Conservation (phyloP, 2,797 vertebrate species). For the Hephaestus fuliginosus region DNA sequence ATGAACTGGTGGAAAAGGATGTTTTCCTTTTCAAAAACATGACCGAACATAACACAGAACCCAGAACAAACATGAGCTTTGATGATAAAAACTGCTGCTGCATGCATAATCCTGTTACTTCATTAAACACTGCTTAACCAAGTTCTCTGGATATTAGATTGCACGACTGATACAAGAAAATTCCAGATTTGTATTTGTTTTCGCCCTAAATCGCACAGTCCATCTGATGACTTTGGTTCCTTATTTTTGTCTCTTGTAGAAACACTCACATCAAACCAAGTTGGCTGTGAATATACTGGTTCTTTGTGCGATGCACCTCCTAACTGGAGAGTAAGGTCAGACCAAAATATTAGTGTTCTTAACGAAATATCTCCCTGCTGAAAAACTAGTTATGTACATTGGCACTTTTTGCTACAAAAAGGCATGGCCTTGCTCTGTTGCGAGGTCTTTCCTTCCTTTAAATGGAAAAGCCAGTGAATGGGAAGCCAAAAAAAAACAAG, state of each 20-base stretch:
- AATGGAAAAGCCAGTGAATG: conserved; percentile 38
- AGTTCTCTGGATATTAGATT: conserved; percentile 60
- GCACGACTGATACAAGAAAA: conserved; percentile 54
- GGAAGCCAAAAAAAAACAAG: conserved; percentile 34
- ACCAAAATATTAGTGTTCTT: conserved; percentile 67
- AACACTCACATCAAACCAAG: conserved; percentile 28
- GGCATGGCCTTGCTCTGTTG: conserved; percentile 45
- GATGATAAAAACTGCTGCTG: conserved; percentile 56
- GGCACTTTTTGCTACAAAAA: conserved; percentile 60
- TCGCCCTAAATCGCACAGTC: conserved; percentile 47
- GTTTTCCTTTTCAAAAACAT: conserved; percentile 55
- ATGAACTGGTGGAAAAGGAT: conserved; percentile 56
- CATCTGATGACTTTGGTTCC: conserved; percentile 40
- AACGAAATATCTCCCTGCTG: conserved; percentile 68
- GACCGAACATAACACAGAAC: conserved; percentile 53
- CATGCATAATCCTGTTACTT: conserved; percentile 59
- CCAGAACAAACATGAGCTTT: conserved; percentile 45
- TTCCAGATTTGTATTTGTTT: conserved; percentile 59
- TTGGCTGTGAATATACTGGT: conserved; percentile 52
- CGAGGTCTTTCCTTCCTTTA: conserved; percentile 42
- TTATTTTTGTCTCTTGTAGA: conserved; percentile 27
- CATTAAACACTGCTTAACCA: conserved; percentile 71
- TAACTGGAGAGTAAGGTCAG: conserved; percentile 57
- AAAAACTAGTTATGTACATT: conserved; percentile 71
- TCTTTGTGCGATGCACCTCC: conserved; percentile 65